Percentiles rank a stretch among this genome's conserved stretches.
Conservation (phyloP, 2,113 vertebrate genomes). For the Sinocyclocheilus anshuiensis region DNA sequence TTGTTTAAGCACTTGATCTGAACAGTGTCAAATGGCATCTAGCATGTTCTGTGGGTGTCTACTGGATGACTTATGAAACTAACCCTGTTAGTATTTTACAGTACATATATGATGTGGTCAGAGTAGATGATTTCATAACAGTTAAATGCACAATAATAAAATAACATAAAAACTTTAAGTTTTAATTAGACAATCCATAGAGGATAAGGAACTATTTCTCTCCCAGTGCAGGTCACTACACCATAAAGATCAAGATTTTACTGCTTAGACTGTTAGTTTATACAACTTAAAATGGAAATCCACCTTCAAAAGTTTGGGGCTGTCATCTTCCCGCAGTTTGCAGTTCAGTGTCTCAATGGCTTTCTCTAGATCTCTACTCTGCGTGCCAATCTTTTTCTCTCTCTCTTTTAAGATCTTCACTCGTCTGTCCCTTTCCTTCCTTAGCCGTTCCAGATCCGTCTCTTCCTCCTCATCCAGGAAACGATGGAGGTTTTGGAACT, state of each 20-base stretch:
- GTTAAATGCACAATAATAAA: not conserved
- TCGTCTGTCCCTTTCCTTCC: slow-evolving; percentile 68
- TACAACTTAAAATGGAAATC: slow-evolving; percentile 48
- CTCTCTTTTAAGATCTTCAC: slow-evolving; percentile 72
- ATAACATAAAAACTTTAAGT: not conserved
- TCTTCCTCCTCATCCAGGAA: slow-evolving; percentile 74
- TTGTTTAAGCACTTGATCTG: not conserved
- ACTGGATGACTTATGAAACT: not conserved
- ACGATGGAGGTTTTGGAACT: slow-evolving; percentile 76
- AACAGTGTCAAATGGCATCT: slow-evolving; percentile 44
- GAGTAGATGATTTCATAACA: not conserved
- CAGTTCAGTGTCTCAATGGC: slow-evolving; percentile 70
- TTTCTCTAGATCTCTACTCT: slow-evolving; percentile 71
- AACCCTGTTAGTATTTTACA: not conserved
- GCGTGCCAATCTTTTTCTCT: slow-evolving; percentile 72
- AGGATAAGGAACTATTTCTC: slow-evolving; percentile 5
- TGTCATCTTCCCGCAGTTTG: slow-evolving; percentile 75
- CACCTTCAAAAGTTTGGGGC: slow-evolving; percentile 73
- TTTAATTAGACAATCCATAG: not conserved
- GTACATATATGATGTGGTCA: not conserved
- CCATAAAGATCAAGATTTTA: not conserved
- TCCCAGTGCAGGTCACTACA: not conserved
- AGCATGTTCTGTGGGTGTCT: slow-evolving; percentile 49
- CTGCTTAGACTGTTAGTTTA: slow-evolving; percentile 12
- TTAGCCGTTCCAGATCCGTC: slow-evolving; percentile 68